Base-by-base conservation (phyloP, 2,113 vertebrate species). In the Nematolebias whitei region DNA sequence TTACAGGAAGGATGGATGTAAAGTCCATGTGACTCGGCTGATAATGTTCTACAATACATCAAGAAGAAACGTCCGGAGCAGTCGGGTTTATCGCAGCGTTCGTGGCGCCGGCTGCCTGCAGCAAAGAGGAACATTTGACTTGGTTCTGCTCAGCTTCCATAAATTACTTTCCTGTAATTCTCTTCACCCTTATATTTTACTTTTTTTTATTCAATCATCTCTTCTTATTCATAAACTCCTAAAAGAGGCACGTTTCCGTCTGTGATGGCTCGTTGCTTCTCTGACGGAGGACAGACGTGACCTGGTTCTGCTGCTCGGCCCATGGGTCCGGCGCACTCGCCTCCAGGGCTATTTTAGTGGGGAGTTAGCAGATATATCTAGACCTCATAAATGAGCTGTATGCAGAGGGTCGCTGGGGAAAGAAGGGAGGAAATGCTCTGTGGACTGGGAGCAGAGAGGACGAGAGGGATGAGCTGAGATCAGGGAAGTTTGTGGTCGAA, bases 361-460 rank as follows among this genome's bases (percentile, higher is more conserved):
- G 50, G 55, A 86, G 71, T 81, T 74, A 71, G 78, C 84, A 83
- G 82, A 85, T 86, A 74, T 83, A 78, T 85, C 75, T 63, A 79
- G 78, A 75, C 80, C 59, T 79, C 74, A 69, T 78, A 85, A 87
- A 79, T 74, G 83, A 87, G 82, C 79, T 60, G 32, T 29, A 29
- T 54, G 63, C 77, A 75, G 68, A 78, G 47, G 72, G 59, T 70
- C 61, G 5, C 71, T 8, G 76, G 85, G 84, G 72, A 82, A 54
- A 72, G 72, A 72, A 79, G 79, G 79, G 64, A 76, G 39, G 59
- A 74, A 67, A 75, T 60, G 41, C 63, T 83, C 59, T 4, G n/a
- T 29, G 71, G 65, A 65, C 1, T 11, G 49, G 24, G 22, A 56
- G 52, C 4, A 22, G 23, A 45, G 24, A 20, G 53, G 11, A 1